Conservation (phyloP, 92 coral and sea anemone genomes). For the Umimayanthus kanabou region DNA sequence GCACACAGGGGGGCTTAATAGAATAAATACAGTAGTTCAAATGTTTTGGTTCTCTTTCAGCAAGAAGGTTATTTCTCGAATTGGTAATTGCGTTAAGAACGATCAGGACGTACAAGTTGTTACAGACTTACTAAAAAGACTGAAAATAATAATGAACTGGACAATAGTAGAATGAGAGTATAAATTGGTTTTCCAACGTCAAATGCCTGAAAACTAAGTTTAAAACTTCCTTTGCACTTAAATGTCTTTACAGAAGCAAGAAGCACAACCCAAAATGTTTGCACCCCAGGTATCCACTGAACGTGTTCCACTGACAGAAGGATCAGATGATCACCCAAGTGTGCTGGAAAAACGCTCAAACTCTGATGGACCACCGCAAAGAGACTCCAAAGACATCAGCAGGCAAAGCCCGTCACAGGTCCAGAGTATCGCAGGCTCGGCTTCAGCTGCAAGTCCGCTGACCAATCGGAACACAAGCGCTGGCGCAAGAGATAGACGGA, state of each 20-base stretch:
- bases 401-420: background rate
- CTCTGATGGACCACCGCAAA: background rate
- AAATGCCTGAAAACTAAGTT: no score
- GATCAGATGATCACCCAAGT: background rate
- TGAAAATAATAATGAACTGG: no score
- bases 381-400: background rate
- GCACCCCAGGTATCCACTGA: constrained; percentile 11
- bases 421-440: background rate
- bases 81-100: no score
- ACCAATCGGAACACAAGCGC: background rate
- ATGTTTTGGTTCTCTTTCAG: no score
- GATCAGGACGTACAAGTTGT: no score
- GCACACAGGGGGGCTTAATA: no score
- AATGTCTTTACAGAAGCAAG: constrained; percentile 14
- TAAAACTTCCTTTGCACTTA: no score
- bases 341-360: constrained; percentile 4
- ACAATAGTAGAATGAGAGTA: no score
- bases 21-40: no score
- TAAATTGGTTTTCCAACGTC: no score
- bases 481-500: background rate
- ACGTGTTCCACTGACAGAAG: background rate
- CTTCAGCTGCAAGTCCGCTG: background rate
- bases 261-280: constrained; percentile 9
- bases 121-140: no score
- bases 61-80: no score